These are phyloP conservation scores for Syngnathus rostellatus DNA, from an alignment of 2,797 vertebrate genomes.

Conservation along the genomic window DNA sequence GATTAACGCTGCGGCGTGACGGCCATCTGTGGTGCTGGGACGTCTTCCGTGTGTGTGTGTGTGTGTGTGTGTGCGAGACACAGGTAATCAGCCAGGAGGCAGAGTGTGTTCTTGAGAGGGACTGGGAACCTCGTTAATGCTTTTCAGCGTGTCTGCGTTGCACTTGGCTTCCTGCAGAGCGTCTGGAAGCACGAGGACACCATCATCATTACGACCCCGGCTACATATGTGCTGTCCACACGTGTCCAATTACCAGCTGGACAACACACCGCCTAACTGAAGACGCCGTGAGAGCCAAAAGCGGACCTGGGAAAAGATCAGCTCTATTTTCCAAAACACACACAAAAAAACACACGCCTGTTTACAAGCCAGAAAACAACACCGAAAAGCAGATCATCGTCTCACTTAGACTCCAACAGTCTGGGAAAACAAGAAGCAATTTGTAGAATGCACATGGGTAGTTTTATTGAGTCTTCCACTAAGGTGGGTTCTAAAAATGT, in stretches of 20 bases:
- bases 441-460: too few species aligned
- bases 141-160: neutral
- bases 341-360: neutral
- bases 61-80: slow-evolving; percentile 8
- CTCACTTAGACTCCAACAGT: too few species aligned
- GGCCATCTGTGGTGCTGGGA: slow-evolving; percentile 25
- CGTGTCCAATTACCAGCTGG: neutral
- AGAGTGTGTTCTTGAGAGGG: neutral
- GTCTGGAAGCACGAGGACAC: neutral
- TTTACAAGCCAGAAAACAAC: neutral
- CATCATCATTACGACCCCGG: neutral
- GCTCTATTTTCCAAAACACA: too few species aligned
- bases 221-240: neutral
- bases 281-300: neutral
- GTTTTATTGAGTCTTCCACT: too few species aligned
- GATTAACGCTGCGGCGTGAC: slow-evolving; percentile 29
- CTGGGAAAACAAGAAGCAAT: too few species aligned
- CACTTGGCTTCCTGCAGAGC: neutral
- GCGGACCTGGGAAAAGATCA: too few species aligned
- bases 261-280: neutral
- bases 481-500: too few species aligned
- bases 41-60: slow-evolving; percentile 6
- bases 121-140: neutral
- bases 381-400: neutral
- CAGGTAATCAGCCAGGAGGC: slow-evolving; percentile 2